Percentiles rank a stretch among this genome's conserved stretches.
phyloP scores from a whole-genome alignment of 2,113 vertebrate species.

The Zingel zingel region DNA sequence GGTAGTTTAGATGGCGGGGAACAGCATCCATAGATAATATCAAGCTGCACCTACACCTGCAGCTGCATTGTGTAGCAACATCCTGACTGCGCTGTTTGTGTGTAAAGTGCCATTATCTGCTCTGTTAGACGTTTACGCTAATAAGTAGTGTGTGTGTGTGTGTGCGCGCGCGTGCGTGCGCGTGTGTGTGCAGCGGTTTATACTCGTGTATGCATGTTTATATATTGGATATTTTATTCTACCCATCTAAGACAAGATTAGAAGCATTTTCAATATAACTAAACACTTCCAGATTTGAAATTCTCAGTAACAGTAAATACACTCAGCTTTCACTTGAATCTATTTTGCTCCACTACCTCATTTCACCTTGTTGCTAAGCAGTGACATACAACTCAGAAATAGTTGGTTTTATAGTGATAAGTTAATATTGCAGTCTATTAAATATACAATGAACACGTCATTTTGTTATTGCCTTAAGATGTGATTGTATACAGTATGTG shows the following conservation, averaged over 20 bases:
- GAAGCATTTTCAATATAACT: not conserved
- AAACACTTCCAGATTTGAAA: not conserved
- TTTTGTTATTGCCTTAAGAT: not conserved
- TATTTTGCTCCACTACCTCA: not conserved
- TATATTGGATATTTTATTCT: not conserved
- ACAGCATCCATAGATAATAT: conserved; percentile 52
- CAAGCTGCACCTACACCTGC: conserved; percentile 71
- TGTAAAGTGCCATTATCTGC: conserved; percentile 58
- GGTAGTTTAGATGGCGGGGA: conserved; percentile 65
- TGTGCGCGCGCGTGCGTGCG: conserved; percentile 15
- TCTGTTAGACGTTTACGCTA: conserved; percentile 41
- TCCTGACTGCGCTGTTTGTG: conserved; percentile 42
- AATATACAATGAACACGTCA: conserved; percentile 9
- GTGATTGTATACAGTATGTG: not conserved
- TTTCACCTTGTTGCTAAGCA: conserved; percentile 40
- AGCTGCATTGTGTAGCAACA: conserved; percentile 61
- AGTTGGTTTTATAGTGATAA: not conserved
- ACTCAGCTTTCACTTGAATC: conserved; percentile 1
- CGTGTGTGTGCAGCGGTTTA: not conserved
- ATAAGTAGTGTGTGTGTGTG: conserved; percentile 38
- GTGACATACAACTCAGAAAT: conserved; percentile 13
- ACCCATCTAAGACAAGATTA: not conserved
- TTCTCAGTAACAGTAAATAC: not conserved
- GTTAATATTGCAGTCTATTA: not conserved
- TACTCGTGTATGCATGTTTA: not conserved